phyloP scores from a whole-genome alignment of 2,113 vertebrate species.

The Colossoma macropomum region DNA sequence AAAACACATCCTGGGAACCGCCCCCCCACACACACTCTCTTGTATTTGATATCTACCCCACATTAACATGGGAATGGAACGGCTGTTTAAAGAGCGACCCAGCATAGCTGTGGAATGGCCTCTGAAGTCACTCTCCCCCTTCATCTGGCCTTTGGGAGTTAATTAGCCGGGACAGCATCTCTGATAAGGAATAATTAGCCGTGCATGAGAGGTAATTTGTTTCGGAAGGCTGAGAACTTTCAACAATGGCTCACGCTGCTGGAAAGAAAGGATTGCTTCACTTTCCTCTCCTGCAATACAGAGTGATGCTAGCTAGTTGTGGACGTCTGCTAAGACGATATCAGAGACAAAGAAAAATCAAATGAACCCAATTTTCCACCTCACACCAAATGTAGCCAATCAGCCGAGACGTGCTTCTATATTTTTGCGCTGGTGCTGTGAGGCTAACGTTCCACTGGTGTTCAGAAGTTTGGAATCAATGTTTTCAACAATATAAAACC shows the following conservation, averaged over 20 bases:
- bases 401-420: too few species aligned
- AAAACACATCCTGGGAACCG: background rate
- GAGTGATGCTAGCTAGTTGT: too few species aligned
- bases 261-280: background rate
- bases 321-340: too few species aligned
- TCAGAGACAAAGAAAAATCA: too few species aligned
- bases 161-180: constrained; percentile 44
- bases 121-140: constrained; percentile 21
- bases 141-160: constrained; percentile 30
- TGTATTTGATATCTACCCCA: background rate
- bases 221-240: background rate
- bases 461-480: too few species aligned
- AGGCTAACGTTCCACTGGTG: too few species aligned
- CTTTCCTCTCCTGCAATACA: too few species aligned
- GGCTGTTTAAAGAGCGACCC: background rate
- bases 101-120: constrained; percentile 19
- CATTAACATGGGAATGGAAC: constrained; percentile 26
- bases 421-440: too few species aligned
- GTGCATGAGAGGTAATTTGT: constrained; percentile 30
- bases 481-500: too few species aligned
- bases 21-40: background rate
- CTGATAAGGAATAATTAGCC: constrained; percentile 57
- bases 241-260: background rate
- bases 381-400: too few species aligned
- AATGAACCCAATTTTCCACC: too few species aligned